Evolutionary conservation across 2,797 vertebrate species (phyloP).

Genomic region (Leuciscus waleckii): DNA sequence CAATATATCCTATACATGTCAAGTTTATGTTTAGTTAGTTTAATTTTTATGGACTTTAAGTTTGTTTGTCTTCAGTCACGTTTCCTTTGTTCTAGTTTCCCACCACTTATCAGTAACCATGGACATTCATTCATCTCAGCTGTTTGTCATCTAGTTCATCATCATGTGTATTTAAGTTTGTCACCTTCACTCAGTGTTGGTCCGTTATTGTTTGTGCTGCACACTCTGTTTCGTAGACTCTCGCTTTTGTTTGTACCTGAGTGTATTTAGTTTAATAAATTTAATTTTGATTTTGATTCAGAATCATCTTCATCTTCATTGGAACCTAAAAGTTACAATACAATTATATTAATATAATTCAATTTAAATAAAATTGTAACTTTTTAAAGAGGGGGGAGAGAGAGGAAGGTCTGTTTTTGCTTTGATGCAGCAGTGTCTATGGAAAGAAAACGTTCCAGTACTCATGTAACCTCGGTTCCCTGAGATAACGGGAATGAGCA

Average conservation of each 20-base stretch:
- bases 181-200: not conserved
- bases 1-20: too few species aligned
- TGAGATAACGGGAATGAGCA: too few species aligned
- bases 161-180: too few species aligned
- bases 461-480: too few species aligned
- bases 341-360: too few species aligned
- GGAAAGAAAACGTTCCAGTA: conserved; percentile 46
- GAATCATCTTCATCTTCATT: not conserved
- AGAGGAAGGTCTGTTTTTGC: conserved; percentile 12
- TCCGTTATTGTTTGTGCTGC: not conserved
- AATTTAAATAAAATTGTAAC: not conserved
- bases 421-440: conserved; percentile 61
- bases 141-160: too few species aligned
- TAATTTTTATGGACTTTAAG: too few species aligned
- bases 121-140: too few species aligned
- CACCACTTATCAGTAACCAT: too few species aligned
- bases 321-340: not conserved
- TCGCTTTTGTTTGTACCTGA: not conserved
- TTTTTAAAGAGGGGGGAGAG: not conserved
- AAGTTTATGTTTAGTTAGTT: too few species aligned
- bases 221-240: not conserved
- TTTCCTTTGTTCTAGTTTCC: too few species aligned
- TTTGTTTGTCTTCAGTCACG: too few species aligned
- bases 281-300: not conserved
- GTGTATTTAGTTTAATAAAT: not conserved